These are phyloP conservation scores for Metallyticus violacea DNA, from an alignment of 2,888 invertebrate species.

Conservation along the genomic window DNA sequence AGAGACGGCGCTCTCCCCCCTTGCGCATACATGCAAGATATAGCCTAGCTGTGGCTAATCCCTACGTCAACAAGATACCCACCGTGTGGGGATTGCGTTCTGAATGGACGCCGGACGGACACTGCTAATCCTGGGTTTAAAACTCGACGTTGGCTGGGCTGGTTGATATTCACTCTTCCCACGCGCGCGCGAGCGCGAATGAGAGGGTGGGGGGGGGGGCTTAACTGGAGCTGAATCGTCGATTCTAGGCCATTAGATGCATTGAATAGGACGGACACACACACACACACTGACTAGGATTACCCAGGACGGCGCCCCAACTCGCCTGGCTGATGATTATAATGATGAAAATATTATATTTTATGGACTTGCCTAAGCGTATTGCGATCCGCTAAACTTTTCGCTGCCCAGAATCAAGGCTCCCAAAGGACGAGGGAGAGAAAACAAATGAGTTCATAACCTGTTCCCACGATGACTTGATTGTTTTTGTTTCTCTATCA, in stretches of 20 bases:
- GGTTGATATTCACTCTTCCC: too few relatives aligned
- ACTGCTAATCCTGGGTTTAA: constrained; percentile 13
- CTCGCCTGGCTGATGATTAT: not conserved
- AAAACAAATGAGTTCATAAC: not conserved
- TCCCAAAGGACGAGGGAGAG: not conserved
- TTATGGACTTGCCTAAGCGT: not conserved
- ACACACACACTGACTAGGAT: not conserved
- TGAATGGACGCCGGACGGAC: not conserved
- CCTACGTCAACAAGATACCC: constrained; percentile 8
- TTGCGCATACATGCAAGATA: not conserved
- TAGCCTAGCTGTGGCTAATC: not conserved
- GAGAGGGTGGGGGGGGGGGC: not conserved
- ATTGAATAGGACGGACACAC: constrained; percentile 13
- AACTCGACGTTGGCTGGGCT: constrained; percentile 4
- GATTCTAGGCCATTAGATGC: constrained; percentile 24
- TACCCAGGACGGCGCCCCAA: not conserved
- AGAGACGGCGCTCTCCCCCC: not conserved
- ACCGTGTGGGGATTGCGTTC: not conserved
- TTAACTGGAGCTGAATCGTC: constrained; percentile 15
- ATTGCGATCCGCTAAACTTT: not conserved
- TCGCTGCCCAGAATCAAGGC: not conserved
- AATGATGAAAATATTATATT: not conserved
- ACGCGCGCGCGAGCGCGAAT: not conserved
- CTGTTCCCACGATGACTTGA: not conserved
- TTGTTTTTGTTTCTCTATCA: not conserved